Conservation (phyloP, 2,888 invertebrate genomes). For the Synergus umbraculus region DNA sequence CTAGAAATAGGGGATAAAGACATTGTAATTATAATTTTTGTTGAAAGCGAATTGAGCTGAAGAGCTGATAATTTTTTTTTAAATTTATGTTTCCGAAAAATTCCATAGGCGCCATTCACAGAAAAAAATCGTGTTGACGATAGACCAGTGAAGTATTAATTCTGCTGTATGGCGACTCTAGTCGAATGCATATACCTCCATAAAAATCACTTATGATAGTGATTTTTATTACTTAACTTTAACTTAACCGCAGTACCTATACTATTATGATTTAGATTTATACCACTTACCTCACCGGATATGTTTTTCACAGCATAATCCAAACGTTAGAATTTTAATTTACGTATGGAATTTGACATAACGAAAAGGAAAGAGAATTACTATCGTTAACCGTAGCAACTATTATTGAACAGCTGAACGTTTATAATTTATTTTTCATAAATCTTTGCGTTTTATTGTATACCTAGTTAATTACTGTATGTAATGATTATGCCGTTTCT, state of each 20-base stretch:
- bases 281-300: slow-evolving; percentile 71
- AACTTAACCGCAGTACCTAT: slow-evolving; percentile 72
- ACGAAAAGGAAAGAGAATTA: slow-evolving; percentile 58
- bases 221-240: slow-evolving; percentile 57
- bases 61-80: slow-evolving; percentile 6
- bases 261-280: slow-evolving; percentile 69
- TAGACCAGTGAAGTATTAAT: slow-evolving; percentile 41
- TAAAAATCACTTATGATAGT: slow-evolving; percentile 47
- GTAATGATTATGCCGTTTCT: slow-evolving; percentile 61
- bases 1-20: slow-evolving; percentile 18
- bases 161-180: slow-evolving; percentile 73
- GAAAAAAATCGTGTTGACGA: slow-evolving; percentile 34
- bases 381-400: slow-evolving; percentile 61
- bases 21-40: slow-evolving; percentile 16
- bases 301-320: slow-evolving; percentile 51
- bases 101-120: slow-evolving; percentile 35
- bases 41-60: background rate
- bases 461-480: slow-evolving; percentile 55
- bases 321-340: slow-evolving; percentile 37
- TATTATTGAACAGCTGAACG: slow-evolving; percentile 56
- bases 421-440: slow-evolving; percentile 65
- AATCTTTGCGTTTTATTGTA: slow-evolving; percentile 15
- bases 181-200: slow-evolving; percentile 75
- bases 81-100: background rate
- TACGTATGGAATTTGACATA: slow-evolving; percentile 16